Conservation (phyloP, 2,888 invertebrate species). For the Limenitis arthemis region DNA sequence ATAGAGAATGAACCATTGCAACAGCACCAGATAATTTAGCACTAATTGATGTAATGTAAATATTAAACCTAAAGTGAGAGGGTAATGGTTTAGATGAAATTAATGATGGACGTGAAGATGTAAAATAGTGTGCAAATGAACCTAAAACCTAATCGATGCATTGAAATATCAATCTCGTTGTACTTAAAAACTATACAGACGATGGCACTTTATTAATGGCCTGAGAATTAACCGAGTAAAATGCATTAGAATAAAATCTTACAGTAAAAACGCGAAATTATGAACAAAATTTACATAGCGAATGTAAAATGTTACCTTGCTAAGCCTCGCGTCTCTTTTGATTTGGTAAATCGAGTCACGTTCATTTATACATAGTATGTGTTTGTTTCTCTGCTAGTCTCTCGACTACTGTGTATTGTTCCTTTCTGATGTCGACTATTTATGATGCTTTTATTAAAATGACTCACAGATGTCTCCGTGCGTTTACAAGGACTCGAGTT, state of each 20-base stretch:
- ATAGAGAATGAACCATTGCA: conserved; percentile 46
- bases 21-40: conserved; percentile 51
- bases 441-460: conserved; percentile 52
- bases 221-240: conserved; percentile 70
- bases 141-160: conserved; percentile 49
- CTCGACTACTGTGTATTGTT: conserved; percentile 50
- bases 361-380: conserved; percentile 40
- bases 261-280: conserved; percentile 49
- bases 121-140: conserved; percentile 28
- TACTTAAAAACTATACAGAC: conserved; percentile 63
- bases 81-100: conserved; percentile 15
- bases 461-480: conserved; percentile 43
- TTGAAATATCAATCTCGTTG: conserved; percentile 51
- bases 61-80: conserved; percentile 7
- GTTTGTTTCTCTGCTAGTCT: conserved; percentile 47
- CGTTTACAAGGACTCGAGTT: conserved; percentile 50
- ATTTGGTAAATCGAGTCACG: conserved; percentile 70
- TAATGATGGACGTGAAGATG: conserved; percentile 8
- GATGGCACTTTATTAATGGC: conserved; percentile 71
- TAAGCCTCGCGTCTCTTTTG: conserved; percentile 60
- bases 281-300: conserved; percentile 51
- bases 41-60: conserved; percentile 31
- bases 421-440: conserved; percentile 48
- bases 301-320: conserved; percentile 46
- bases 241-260: conserved; percentile 66